Evolutionary conservation across 2,888 invertebrate genomes (phyloP).

Genomic region (Ennomos erosarius): DNA sequence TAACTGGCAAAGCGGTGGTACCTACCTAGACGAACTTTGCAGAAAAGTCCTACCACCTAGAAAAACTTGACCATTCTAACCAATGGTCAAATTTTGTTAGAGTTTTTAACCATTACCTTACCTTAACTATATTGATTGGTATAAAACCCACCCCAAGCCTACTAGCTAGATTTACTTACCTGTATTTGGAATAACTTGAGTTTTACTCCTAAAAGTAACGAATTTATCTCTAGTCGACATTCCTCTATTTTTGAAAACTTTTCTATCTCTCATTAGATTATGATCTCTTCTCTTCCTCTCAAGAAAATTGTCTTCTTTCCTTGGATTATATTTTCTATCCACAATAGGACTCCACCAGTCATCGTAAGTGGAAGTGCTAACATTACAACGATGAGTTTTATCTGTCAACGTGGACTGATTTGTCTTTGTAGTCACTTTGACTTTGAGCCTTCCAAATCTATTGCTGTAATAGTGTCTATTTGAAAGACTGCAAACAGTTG

Average conservation of each 20-base stretch:
- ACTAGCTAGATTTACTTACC: constrained; percentile 34
- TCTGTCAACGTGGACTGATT: constrained; percentile 58
- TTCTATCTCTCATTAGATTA: constrained; percentile 5
- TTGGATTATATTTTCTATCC: constrained; percentile 48
- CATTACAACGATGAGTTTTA: constrained; percentile 46
- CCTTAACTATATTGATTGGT: too few species aligned
- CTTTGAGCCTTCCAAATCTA: constrained; percentile 26
- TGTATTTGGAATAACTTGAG: constrained; percentile 57
- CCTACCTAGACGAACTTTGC: too few species aligned
- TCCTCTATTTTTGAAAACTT: constrained; percentile 36
- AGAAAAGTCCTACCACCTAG: too few species aligned
- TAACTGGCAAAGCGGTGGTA: too few species aligned
- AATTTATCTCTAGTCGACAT: constrained; percentile 48
- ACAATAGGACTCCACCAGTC: constrained; percentile 73
- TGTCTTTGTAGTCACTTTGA: constrained; percentile 46
- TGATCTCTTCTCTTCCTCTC: constrained; percentile 19
- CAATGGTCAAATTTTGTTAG: too few species aligned
- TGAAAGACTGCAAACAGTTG: constrained; percentile 53
- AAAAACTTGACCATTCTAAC: too few species aligned
- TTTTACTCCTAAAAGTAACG: constrained; percentile 59
- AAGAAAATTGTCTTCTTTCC: constrained; percentile 27
- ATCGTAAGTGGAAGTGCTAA: constrained; percentile 59
- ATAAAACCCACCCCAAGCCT: too few species aligned
- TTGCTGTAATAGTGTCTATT: constrained; percentile 44
- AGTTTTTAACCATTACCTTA: too few species aligned